phyloP scores from a whole-genome alignment of 2,888 invertebrate species.

The Trichopoda pennipes region DNA sequence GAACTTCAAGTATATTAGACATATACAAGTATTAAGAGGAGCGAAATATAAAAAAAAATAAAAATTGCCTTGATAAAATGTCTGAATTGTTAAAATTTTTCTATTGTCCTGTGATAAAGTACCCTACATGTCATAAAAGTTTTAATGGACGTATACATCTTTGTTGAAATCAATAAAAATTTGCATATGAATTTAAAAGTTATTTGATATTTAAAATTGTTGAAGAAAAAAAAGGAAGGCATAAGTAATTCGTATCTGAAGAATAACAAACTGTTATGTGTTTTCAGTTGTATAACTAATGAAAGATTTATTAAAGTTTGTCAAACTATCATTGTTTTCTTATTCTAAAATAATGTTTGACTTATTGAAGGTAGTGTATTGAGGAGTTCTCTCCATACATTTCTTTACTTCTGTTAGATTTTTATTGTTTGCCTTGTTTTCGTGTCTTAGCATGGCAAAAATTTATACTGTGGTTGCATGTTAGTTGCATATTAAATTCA shows the following conservation, averaged over 20 bases:
- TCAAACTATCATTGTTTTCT: neutral
- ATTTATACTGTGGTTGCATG: constrained; percentile 56
- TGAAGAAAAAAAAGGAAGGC: too few relatives aligned
- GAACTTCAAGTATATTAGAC: constrained; percentile 65
- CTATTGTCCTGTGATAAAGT: constrained; percentile 58
- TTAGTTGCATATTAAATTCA: constrained; percentile 69
- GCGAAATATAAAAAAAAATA: constrained; percentile 16
- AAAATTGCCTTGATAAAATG: constrained; percentile 43
- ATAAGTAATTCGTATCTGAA: neutral
- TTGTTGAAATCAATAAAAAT: constrained; percentile 20
- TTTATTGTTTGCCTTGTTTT: neutral
- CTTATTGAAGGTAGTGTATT: neutral
- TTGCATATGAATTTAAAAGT: constrained; percentile 25
- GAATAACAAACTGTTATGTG: neutral
- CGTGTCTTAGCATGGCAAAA: constrained; percentile 6
- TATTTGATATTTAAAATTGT: constrained; percentile 26
- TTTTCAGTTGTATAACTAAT: neutral
- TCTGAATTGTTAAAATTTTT: constrained; percentile 53
- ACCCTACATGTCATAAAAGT: constrained; percentile 42
- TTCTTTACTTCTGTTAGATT: neutral
- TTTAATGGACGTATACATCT: constrained; percentile 44
- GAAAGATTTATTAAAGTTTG: too few relatives aligned
- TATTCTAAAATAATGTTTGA: neutral
- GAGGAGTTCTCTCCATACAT: neutral
- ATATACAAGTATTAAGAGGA: constrained; percentile 43